These are phyloP conservation scores for Lasiommata megera DNA, from an alignment of 2,888 invertebrate genomes.

Conservation along the genomic window DNA sequence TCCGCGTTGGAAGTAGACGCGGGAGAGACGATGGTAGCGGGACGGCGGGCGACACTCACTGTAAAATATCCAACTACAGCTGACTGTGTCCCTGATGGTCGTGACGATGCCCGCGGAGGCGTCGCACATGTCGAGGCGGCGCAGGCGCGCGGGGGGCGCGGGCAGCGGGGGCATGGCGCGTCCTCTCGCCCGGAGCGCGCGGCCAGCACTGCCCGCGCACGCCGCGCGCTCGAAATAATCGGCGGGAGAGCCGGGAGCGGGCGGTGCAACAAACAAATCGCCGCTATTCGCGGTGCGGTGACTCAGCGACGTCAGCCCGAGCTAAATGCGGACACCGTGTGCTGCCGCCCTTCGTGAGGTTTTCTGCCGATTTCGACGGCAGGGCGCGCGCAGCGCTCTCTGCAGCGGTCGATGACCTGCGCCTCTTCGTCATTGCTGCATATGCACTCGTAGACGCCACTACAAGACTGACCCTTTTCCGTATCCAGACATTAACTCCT, in stretches of 20 bases:
- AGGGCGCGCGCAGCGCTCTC: slow-evolving; percentile 60
- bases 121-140: slow-evolving; percentile 71
- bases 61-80: slow-evolving; percentile 89
- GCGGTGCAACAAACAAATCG: slow-evolving; percentile 78
- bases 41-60: slow-evolving; percentile 78
- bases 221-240: slow-evolving; percentile 67
- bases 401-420: slow-evolving; percentile 75
- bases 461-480: slow-evolving; percentile 10
- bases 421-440: slow-evolving; percentile 54
- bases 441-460: slow-evolving; percentile 60
- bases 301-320: slow-evolving; percentile 76
- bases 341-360: slow-evolving; percentile 76
- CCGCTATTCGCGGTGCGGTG: slow-evolving; percentile 76
- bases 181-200: slow-evolving; percentile 62
- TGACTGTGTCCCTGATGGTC: slow-evolving; percentile 84
- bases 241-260: slow-evolving; percentile 72
- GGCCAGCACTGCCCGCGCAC: slow-evolving; percentile 67
- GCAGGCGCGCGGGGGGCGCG: slow-evolving; percentile 62
- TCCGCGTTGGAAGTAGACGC: slow-evolving; percentile 30
- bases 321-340: slow-evolving; percentile 79
- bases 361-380: slow-evolving; percentile 72
- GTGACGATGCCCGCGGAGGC: slow-evolving; percentile 82
- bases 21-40: slow-evolving; percentile 24
- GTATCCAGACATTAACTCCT: neutral
- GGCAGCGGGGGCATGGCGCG: slow-evolving; percentile 73